Base-by-base conservation (phyloP, 2,888 invertebrate genomes). In the Scelioninae gen. 2 region DNA sequence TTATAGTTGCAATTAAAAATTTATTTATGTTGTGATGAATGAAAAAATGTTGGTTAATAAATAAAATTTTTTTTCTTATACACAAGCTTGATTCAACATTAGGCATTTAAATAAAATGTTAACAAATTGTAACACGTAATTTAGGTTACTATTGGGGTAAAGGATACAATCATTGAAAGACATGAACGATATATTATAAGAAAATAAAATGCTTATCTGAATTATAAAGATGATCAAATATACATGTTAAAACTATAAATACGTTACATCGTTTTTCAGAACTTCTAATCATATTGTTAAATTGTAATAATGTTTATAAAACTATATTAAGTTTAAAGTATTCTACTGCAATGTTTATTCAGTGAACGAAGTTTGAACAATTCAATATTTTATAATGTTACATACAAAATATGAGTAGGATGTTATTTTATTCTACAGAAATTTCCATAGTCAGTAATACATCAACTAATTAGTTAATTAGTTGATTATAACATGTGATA, bases 91-190 rank as follows among this genome's bases (percentile, higher is more conserved):
- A 57, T 22, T 39, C 41, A 50, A 39, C 18, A 57, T 46, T 55
- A 65, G 45, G 18, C 18, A 52, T 22, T 58, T 50, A 52, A 58
- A 39, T 46, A 33, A 55, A 13, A 19, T 2, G 37, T 60, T 52
- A 9, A 52, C 11, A 39, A 31, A 58, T 22, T 58, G 45, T 68
- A 60, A 60, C 19, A 16, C 35, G 31, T 53, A 58, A 33, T 37
- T 19, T 52, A 67, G n/a, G 55, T 7, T 55, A 69, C 28, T 53
- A 46, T 46, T 69, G 61, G 69, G 69, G 46, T 69, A 61, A 69
- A 69, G 61, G 53, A 69, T 58, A 61, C 69, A 69, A 69, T 69
- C 61, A 69, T 61, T 61, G 61, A 61, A 61, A 46, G 37, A 45
- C 60, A 33, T 52, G 52, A 68, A 41, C 48, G 50, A 57, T 58